Conservation (phyloP, 2,113 vertebrate genomes). For the Struthio camelus region DNA sequence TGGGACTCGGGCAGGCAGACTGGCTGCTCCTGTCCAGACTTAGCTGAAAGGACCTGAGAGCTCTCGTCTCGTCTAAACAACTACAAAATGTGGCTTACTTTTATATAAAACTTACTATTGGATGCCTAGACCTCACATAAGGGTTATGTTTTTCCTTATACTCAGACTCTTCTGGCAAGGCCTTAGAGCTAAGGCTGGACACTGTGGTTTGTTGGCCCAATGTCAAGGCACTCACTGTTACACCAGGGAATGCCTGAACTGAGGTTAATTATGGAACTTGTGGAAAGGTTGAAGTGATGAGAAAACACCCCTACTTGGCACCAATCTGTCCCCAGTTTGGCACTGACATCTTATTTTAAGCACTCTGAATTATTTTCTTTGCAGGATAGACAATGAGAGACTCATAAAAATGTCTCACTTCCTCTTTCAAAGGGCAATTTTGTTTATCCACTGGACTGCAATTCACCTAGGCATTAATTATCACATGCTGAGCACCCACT, state of each 20-base stretch:
- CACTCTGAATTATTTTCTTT: background rate
- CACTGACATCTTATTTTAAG: background rate
- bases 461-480: background rate
- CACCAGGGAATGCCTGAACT: background rate
- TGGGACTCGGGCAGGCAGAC: background rate
- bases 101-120: background rate
- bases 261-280: background rate
- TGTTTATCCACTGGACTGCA: background rate
- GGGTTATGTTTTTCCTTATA: background rate
- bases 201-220: background rate
- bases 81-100: background rate
- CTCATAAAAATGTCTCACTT: background rate
- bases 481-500: background rate
- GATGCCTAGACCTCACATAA: background rate
- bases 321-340: background rate
- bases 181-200: background rate
- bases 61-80: background rate
- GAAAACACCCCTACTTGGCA: background rate
- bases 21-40: accelerated
- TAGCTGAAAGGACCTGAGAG: background rate
- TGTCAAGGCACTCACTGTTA: background rate
- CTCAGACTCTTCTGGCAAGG: background rate
- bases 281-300: background rate
- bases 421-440: background rate
- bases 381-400: background rate